Evolutionary conservation across 2,113 vertebrate genomes (phyloP), one percentile per base, ranked within the genome.

Genomic region (Poeciliopsis turrubarensis): DNA sequence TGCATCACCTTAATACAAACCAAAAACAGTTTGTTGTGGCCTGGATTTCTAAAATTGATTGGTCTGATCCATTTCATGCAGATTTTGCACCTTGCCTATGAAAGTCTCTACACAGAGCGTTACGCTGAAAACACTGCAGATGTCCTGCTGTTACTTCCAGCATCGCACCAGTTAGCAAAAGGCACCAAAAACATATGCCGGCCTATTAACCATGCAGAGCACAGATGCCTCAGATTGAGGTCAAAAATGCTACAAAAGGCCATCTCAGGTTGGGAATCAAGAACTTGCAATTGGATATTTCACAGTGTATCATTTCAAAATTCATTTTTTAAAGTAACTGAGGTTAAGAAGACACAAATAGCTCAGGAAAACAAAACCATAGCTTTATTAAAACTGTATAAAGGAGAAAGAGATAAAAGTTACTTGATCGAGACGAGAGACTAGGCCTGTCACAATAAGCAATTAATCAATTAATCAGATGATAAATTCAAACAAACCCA

Each of bases 101-200:
- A 92, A 89, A 83, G 61, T 90, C 79, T 79, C 77, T 60, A 62
- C 83, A 83, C 82, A 83, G 71, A 87, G 86, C 70, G 86, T 74
- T 85, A 79, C 85, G 64, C 80, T 86, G 84, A 70, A 37, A 94
- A 90, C 82, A 77, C 91, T 93, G 92, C 86, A 92, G 92, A 94
- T 72, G 95, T 95, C 96, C 96, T 97, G 95, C 96, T 97, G 95
- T 96, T 96, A 96, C 93, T 95, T 95, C 79, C 95, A 96, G 95
- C 94, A 93, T 96, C 95, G 97, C 96, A 97, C 96, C 96, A 97
- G 95, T 91, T 89, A 88, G 85, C 84, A 83, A 92, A 92, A 90
- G 70, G 32, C 91, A 91, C 84, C 74, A 86, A 75, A 60, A 78
- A 75, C 61, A 57, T n/a, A 10, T n/a, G 51, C 51, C 51, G 6